Evolutionary conservation across 2,113 vertebrate species (phyloP).

Genomic region (Oreochromis niloticus): DNA sequence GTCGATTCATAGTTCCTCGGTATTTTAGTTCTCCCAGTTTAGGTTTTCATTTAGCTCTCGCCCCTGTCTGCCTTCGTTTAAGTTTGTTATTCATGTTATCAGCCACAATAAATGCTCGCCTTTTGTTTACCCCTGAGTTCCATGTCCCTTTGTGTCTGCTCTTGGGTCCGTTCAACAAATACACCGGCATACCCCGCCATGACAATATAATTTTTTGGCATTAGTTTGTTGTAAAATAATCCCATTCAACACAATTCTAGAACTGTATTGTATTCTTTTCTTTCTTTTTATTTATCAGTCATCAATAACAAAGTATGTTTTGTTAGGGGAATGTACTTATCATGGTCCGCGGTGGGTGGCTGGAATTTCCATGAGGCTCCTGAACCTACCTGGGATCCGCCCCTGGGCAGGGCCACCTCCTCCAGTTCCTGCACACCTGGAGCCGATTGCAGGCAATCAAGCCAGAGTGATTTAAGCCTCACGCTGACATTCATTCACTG

Average conservation of each 20-base stretch:
- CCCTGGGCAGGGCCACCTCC: no score
- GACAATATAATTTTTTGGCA: neutral
- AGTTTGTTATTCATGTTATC: neutral
- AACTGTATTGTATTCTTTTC: neutral
- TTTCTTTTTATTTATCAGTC: neutral
- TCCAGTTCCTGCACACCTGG: no score
- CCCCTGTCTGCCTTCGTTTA: neutral
- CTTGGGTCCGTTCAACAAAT: rapidly evolving
- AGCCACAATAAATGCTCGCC: neutral
- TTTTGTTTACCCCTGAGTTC: neutral
- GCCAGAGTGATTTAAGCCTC: no score
- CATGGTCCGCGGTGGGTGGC: no score
- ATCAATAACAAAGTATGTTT: neutral
- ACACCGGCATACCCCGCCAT: neutral
- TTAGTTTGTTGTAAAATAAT: neutral
- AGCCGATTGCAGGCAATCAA: no score
- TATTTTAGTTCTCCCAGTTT: neutral
- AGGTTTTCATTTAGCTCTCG: neutral
- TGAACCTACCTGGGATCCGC: no score
- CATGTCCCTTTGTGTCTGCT: rapidly evolving
- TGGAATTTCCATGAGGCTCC: no score
- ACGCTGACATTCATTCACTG: no score
- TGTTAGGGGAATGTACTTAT: rapidly evolving
- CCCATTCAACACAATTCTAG: rapidly evolving
- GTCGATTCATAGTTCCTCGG: neutral